Evolutionary conservation across 2,113 vertebrate species (phyloP), one percentile per base, ranked within the genome.

Genomic region (Corythornis madagascariensis): DNA sequence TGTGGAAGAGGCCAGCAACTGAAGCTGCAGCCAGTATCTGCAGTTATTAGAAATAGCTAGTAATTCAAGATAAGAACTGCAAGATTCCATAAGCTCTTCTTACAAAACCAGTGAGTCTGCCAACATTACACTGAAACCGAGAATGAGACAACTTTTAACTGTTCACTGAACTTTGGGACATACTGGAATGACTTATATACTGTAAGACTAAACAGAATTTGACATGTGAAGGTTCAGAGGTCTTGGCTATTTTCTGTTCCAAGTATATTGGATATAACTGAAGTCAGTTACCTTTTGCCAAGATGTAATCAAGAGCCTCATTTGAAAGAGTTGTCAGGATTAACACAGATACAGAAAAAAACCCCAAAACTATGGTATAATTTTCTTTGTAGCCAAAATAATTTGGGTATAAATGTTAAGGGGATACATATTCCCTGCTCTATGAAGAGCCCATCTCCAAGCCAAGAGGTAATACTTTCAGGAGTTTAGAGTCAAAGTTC

Each of bases 251-350:
- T 84, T 92, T 93, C 59, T 88, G 16, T 83, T 94, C 91, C 86
- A 93, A 85, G 47, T 63, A 52, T 47, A 84, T 2, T 33, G 48
- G 55, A 89, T 45, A 77, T 29, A 88, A 78, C 28, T 47, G 33
- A 84, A 82, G 35, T 64, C 83, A 86, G 63, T 90, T 91, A 88
- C 47, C 61, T 80, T 78, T 89, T 91, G 85, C 73, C 83, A 93
- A 66, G 45, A 64, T 7, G 24, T 66, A 85, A 61, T 84, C 80
- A 89, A 72, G 28, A 96, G 56, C 84, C 83, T 89, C 59, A 76
- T 72, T 48, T 78, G 65, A 91, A 82, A 92, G 82, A 92, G 79
- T 38, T 95, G 74, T 87, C 87, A 25, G 60, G 43, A 56, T 95
- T 82, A 92, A 88, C 55, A 2, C 13, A 72, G 61, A 79, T 71